Conservation (phyloP, 2,113 vertebrate genomes). For the Aspiorhynchus laticeps region DNA sequence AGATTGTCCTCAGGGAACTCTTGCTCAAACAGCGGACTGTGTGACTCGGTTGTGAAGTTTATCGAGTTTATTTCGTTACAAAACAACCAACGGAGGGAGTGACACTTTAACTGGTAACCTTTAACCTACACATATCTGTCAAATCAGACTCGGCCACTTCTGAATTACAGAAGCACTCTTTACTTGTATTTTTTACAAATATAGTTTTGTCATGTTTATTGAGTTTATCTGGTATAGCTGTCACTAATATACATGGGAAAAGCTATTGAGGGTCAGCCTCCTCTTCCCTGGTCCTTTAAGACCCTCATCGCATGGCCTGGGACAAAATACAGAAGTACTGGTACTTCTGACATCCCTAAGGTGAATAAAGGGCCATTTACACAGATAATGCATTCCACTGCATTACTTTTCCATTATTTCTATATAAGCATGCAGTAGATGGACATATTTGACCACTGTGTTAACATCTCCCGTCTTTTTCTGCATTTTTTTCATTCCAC, state of each 20-base stretch:
- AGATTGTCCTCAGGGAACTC: slow-evolving; percentile 20
- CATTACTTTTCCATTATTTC: not conserved
- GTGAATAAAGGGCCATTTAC: not conserved
- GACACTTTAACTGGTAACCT: slow-evolving; percentile 14
- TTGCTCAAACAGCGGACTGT: slow-evolving; percentile 14
- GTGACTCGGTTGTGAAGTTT: slow-evolving; percentile 12
- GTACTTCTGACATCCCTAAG: not conserved
- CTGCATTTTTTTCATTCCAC: not conserved
- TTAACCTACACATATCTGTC: slow-evolving; percentile 1
- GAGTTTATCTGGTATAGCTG: not conserved
- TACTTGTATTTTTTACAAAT: not conserved
- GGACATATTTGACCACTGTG: not conserved
- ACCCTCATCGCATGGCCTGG: not conserved
- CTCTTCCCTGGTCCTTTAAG: not conserved
- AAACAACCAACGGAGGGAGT: slow-evolving; percentile 1
- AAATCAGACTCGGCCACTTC: not conserved
- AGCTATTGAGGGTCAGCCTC: not conserved
- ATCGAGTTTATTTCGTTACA: not conserved
- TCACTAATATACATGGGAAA: not conserved
- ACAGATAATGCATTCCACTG: not conserved
- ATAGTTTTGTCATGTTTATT: not conserved
- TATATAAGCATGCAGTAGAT: not conserved
- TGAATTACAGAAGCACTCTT: not conserved
- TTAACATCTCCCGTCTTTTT: not conserved
- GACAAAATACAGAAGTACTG: not conserved